Base-by-base conservation (phyloP, 2,797 vertebrate species). In the Sebastes oblongus region DNA sequence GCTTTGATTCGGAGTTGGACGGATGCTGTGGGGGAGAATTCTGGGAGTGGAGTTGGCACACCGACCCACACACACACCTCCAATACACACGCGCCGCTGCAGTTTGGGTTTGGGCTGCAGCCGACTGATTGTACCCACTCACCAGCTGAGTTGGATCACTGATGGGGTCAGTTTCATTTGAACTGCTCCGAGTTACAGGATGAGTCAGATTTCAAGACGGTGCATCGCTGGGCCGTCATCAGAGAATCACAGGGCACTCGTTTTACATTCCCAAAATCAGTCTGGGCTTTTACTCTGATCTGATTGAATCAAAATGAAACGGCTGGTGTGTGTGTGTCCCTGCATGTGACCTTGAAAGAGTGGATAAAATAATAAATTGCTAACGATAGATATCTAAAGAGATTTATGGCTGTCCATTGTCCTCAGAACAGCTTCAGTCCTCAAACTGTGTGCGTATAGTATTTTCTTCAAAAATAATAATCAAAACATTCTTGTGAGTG, bases 1-100 rank as follows among this genome's bases (percentile, higher is more conserved):
- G 71, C 82, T 89, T 87, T 85, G 81, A 89, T 77, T 52, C 16
- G 4, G 61, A 76, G 55, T 27, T 75, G 66, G 13, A 80, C 66
- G 61, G 65, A 78, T 60, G 80, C 65, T 75, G 62, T 36, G 36
- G 25, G 55, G 50, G 29, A 55, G 69, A 80, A 58, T 42, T 81
- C 18, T 76, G 55, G 52, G 55, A 61, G 52, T 82, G 22, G 12
- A 66, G 72, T 62, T 67, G 24, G 36, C 69, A 66, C 5, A 27
- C 18, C 65, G 61, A 66, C 66, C 52, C 42, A 77, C 75, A 62
- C 55, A 73, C 39, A 52, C 66, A 75, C 65, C 75, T 82, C 80
- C 55, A 60, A 64, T 18, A 58, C 66, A 56, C 50, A 52, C 18
- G 34, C 4, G 18, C 1, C 0, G 4, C 55, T 74, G 54, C 54